Percentiles rank a stretch among this genome's conserved stretches.
phyloP scores from a whole-genome alignment of 1,140 invertebrate species.

The Cherax quadricarinatus region DNA sequence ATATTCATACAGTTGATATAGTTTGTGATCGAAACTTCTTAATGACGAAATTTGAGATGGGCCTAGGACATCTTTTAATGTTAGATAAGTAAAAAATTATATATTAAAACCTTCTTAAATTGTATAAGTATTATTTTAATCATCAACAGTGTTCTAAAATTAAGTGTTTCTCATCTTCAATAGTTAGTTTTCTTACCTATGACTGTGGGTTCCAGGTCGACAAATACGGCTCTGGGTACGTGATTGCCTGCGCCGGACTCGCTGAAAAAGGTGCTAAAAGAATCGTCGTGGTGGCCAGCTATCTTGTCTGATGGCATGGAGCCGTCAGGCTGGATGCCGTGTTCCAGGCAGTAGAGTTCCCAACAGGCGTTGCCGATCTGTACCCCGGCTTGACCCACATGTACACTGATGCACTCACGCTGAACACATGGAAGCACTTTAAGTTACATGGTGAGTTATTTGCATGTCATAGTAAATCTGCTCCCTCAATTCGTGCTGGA shows the following conservation, averaged over 20 bases:
- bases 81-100: no score
- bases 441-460: neutral
- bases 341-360: constrained; percentile 33
- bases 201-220: constrained; percentile 81
- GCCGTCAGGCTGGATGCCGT: constrained; percentile 35
- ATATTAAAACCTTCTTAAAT: no score
- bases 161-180: no score
- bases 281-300: constrained; percentile 77
- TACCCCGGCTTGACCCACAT: constrained; percentile 82
- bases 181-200: constrained; percentile 79
- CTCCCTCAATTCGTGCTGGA: neutral
- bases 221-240: constrained; percentile 79
- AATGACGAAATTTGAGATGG: no score
- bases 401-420: constrained; percentile 71
- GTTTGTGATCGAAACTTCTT: no score
- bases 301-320: constrained; percentile 71
- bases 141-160: no score
- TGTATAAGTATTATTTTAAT: no score
- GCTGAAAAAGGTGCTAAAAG: constrained; percentile 80
- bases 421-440: neutral
- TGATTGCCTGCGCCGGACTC: constrained; percentile 80
- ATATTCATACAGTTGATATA: no score
- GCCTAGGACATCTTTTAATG: no score
- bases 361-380: constrained; percentile 51
- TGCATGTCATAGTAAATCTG: neutral